Evolutionary conservation across 2,888 invertebrate genomes (phyloP).

Genomic region (Axea sp.): DNA sequence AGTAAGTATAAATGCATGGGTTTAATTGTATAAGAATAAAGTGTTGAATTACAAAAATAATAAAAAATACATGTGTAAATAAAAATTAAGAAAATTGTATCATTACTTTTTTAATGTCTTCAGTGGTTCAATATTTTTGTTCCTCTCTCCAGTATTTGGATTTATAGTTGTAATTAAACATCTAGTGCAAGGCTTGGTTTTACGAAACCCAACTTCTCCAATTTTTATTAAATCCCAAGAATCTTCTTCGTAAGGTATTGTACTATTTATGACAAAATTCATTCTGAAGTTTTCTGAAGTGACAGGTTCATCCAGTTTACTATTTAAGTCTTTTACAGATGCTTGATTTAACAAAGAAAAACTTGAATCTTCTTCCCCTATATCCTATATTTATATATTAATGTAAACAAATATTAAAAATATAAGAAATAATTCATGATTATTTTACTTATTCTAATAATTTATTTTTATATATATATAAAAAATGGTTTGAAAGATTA

Average conservation of each 20-base stretch:
- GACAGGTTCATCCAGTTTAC: background rate
- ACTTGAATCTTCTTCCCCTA: constrained; percentile 8
- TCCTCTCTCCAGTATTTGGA: constrained; percentile 12
- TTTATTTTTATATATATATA: too few relatives aligned
- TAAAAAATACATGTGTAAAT: too few relatives aligned
- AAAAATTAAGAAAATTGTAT: too few relatives aligned
- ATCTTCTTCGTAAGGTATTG: constrained; percentile 21
- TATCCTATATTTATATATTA: constrained; percentile 4
- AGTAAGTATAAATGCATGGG: too few relatives aligned
- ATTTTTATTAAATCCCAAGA: constrained; percentile 20
- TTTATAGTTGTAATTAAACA: constrained; percentile 37
- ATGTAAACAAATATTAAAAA: background rate
- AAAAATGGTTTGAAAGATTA: too few relatives aligned
- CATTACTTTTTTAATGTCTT: constrained; percentile 16
- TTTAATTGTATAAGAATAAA: too few relatives aligned
- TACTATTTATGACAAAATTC: constrained; percentile 14
- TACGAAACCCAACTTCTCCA: constrained; percentile 20
- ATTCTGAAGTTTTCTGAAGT: constrained; percentile 2
- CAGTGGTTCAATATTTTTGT: constrained; percentile 10
- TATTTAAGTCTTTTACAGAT: constrained; percentile 13
- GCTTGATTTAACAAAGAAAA: constrained; percentile 8
- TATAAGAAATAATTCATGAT: background rate
- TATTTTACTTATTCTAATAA: too few relatives aligned
- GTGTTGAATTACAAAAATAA: too few relatives aligned
- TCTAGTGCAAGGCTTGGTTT: constrained; percentile 21